These are phyloP conservation scores for Baccha elongata DNA, from an alignment of 2,888 invertebrate genomes.

Conservation along the genomic window DNA sequence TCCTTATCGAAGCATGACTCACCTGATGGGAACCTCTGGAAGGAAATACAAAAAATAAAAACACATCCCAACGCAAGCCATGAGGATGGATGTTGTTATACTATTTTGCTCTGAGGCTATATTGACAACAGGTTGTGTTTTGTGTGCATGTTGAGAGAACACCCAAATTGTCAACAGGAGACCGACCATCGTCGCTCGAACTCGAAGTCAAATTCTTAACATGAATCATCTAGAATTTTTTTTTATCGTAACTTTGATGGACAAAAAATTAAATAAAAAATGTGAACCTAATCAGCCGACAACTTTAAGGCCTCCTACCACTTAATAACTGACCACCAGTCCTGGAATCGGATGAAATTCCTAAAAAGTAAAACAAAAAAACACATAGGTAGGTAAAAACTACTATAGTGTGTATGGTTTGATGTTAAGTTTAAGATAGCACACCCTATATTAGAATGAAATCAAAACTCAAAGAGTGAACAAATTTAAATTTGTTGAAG, in stretches of 20 bases:
- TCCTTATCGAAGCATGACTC: slow-evolving; percentile 68
- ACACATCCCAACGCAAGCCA: slow-evolving; percentile 24
- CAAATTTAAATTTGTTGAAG: too few relatives aligned
- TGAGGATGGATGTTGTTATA: slow-evolving; percentile 37
- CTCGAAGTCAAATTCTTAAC: slow-evolving; percentile 55
- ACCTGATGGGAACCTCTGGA: slow-evolving; percentile 34
- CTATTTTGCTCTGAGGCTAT: slow-evolving; percentile 53
- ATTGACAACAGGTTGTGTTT: slow-evolving; percentile 30
- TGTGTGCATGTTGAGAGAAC: slow-evolving; percentile 48
- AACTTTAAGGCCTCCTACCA: slow-evolving; percentile 68
- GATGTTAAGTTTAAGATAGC: not conserved
- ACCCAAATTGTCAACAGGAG: slow-evolving; percentile 71
- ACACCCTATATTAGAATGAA: slow-evolving; percentile 28
- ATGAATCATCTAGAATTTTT: slow-evolving; percentile 65
- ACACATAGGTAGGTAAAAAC: not conserved
- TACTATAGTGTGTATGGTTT: not conserved
- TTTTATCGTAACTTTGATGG: slow-evolving; percentile 61
- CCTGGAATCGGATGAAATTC: slow-evolving; percentile 52
- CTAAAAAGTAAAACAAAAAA: slow-evolving; percentile 19
- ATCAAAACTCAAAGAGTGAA: too few relatives aligned
- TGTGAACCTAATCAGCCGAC: slow-evolving; percentile 66
- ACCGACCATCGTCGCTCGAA: too few relatives aligned
- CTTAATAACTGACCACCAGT: slow-evolving; percentile 67
- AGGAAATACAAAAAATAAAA: slow-evolving; percentile 13
- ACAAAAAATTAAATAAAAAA: slow-evolving; percentile 61